Base-by-base conservation (phyloP, 37 sponge, comb jelly and placozoan genomes). In the Chondrosia reniformis region DNA sequence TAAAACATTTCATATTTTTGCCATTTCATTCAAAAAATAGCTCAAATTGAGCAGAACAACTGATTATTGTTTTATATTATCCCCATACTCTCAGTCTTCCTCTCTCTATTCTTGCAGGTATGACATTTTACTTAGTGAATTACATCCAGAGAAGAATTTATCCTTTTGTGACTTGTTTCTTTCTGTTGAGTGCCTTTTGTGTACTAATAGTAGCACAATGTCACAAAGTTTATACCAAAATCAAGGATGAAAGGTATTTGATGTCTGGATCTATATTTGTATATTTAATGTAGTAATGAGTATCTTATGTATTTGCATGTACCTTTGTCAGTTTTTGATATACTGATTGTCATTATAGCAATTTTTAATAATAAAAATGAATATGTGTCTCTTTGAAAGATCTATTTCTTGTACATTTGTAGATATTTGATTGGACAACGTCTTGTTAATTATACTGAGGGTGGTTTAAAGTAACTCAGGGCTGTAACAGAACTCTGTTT, bases 361-460 rank as follows among this genome's bases (percentile, higher is more conserved):
- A n/a, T n/a, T n/a, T n/a, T n/a, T n/a, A n/a, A n/a, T n/a, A 49
- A 19, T 49, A 49, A 15, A 19, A 49, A 49, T 49, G 52, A 49
- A 49, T 49, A 15, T 49, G 15, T 49, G 52, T 49, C 10, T 19
- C 15, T 49, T 49, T 49, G 52, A 10, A 19, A 49, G 52, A 49
- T 19, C 52, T 15, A 49, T 10, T 19, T 49, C 25, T 58, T 32
- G 0, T 25, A n/a, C 12, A 28, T 76, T 7, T 74, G 24, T 46
- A 95, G 96, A 74, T 95, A 95, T 74, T 80, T 95, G 42, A 78
- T 95, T 55, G 96, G 96, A 34, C 89, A 85, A 6, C 81, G 91
- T 46, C 55, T 95, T 46, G 82, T 95, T 10, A 95, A 95, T 69
- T 95, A 87, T 34, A 33, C 27, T 63, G 43, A 39, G 40, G 5